Base-by-base conservation (phyloP, 1,140 invertebrate species). In the Plodia interpunctella region DNA sequence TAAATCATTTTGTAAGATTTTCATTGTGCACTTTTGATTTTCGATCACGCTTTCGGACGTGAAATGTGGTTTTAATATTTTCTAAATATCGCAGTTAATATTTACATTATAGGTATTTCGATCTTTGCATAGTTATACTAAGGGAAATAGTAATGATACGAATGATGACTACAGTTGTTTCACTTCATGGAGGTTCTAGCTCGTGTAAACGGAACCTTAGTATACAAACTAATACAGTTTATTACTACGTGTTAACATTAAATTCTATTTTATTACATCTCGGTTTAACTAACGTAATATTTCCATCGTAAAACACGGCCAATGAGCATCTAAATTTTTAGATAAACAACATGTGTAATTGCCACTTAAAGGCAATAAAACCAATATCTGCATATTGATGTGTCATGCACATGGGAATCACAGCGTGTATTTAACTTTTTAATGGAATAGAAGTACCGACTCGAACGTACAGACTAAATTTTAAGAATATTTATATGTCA, bases 331-430 rank as follows among this genome's bases (percentile, higher is more conserved):
- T 70, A 74, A 69, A 59, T 65, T 72, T 77, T 68, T 63, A 68
- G 67, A 79, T 81, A 75, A 78, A 71, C 68, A 74, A 74, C 68
- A 68, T 60, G 64, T 75, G 60, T 76, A 66, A 75, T 74, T 76
- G 68, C 66, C 58, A 66, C 55, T 68, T 66, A 59, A 54, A 57
- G 58, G 60, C 59, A 49, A 60, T 72, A 68, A 72, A 74, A 64
- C 62, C 60, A 62, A 68, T 76, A 74, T 77, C 62, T 66, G 65
- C 66, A 70, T 76, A 68, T 63, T 68, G 60, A 72, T 69, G 59
- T 60, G 59, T 51, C 35, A 35, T 18, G 20, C 21, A 20, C 25
- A 50, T 55, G 19, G 32, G 25, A 30, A 17, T 50, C 59, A 19
- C 59, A 60, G 59, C 59, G 18, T 60, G 59, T 53, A 53, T 53